Percentiles rank a stretch among this genome's conserved stretches.
These are phyloP conservation scores for Agonopterix heracliana DNA, from an alignment of 2,888 invertebrate genomes.

Conservation along the genomic window DNA sequence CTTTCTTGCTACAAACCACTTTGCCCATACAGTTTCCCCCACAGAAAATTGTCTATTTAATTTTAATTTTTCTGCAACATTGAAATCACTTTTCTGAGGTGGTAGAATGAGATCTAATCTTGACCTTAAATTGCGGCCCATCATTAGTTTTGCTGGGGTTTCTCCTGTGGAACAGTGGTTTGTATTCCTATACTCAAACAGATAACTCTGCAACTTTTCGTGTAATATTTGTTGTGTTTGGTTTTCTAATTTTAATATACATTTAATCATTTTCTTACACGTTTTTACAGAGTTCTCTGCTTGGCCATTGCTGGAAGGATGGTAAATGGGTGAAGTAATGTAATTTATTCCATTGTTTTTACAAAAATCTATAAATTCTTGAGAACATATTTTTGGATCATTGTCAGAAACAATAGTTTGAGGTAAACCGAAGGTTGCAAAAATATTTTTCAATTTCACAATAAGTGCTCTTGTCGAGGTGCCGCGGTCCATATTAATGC, in stretches of 20 bases:
- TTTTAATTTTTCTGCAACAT: no score
- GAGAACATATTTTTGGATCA: slow-evolving; percentile 8
- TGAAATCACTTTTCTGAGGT: no score
- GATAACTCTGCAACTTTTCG: slow-evolving; percentile 12
- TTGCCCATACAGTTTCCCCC: no score
- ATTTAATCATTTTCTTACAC: slow-evolving; percentile 19
- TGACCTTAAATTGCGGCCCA: no score
- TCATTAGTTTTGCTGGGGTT: slow-evolving; percentile 16
- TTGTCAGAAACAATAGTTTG: slow-evolving; percentile 7
- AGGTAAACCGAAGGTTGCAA: slow-evolving; percentile 10
- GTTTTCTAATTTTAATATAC: slow-evolving; percentile 11
- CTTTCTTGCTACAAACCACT: no score
- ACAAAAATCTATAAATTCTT: slow-evolving; percentile 12
- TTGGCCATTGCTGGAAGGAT: slow-evolving; percentile 3
- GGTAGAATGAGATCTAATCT: no score
- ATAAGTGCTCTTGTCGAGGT: slow-evolving; percentile 7
- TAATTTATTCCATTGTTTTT: slow-evolving; percentile 9
- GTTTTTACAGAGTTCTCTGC: slow-evolving; percentile 9
- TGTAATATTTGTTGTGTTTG: neutral
- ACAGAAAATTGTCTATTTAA: no score
- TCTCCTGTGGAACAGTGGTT: slow-evolving; percentile 16
- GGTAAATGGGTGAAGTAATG: slow-evolving; percentile 9
- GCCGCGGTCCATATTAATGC: slow-evolving; percentile 8
- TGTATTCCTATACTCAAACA: slow-evolving; percentile 18
- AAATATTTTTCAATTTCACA: slow-evolving; percentile 5